phyloP scores from a whole-genome alignment of 2,888 invertebrate genomes.

The Agrochola lota region DNA sequence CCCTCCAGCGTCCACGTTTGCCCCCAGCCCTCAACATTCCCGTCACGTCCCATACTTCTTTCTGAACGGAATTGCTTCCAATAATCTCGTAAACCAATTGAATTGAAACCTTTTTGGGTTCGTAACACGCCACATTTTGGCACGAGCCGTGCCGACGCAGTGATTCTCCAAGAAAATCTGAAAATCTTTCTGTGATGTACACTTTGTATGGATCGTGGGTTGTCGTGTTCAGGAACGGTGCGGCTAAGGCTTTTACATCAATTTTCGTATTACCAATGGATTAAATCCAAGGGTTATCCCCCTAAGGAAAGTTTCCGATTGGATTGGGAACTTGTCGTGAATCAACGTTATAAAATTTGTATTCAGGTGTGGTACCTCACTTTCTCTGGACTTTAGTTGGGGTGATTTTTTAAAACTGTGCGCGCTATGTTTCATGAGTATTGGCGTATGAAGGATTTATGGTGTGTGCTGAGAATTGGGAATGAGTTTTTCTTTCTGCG shows the following conservation, averaged over 20 bases:
- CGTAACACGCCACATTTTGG: constrained; percentile 84
- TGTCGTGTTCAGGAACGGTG: constrained; percentile 77
- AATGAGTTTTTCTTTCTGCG: constrained; percentile 42
- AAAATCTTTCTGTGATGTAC: constrained; percentile 80
- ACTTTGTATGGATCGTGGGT: constrained; percentile 84
- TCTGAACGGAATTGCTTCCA: constrained; percentile 89
- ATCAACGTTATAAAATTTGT: constrained; percentile 89
- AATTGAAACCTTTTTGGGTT: constrained; percentile 84
- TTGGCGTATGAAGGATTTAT: constrained; percentile 67
- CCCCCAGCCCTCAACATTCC: constrained; percentile 76
- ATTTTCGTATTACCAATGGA: constrained; percentile 90
- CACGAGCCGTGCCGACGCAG: constrained; percentile 73
- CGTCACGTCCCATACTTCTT: constrained; percentile 88
- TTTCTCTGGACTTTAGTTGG: constrained; percentile 79
- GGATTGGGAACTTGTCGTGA: constrained; percentile 86
- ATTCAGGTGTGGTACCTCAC: constrained; percentile 85
- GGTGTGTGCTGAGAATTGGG: constrained; percentile 55
- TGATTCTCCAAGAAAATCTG: constrained; percentile 85
- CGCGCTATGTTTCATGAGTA: constrained; percentile 58
- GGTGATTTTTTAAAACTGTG: constrained; percentile 83
- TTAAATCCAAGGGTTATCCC: constrained; percentile 88
- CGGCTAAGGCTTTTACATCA: constrained; percentile 87
- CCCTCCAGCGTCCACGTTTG: constrained; percentile 73
- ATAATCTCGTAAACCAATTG: constrained; percentile 83
- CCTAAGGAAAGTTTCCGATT: constrained; percentile 86